Evolutionary conservation across 1,140 invertebrate species (phyloP), one percentile per base, ranked within the genome.

Genomic region (Maconellicoccus hirsutus): DNA sequence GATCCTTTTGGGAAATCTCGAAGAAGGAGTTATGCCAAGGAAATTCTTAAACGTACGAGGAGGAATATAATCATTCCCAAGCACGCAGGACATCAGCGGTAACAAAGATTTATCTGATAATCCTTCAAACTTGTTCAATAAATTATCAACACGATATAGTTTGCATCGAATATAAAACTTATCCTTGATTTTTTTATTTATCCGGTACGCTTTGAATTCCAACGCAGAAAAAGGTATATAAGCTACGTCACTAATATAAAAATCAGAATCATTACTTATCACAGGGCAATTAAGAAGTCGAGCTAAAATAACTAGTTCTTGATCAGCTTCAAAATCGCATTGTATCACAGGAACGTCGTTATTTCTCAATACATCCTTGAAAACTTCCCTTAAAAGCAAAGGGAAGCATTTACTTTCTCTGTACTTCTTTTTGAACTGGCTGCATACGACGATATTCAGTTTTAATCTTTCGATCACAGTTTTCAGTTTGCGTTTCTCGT

Each of bases 241-340:
- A 1, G 84, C 76, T 0, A 92, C 83, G 79, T 91, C 88, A 79
- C 89, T 93, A 70, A 96, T 87, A 77, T 87, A 94, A 81, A 94
- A 96, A 82, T 96, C 94, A 0, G 92, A 95, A 79, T 96, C 94
- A 75, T 88, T 89, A 77, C 91, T 94, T 0, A 96, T 75, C 12
- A 96, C 86, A 2, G 93, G 93, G 76, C 91, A 94, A 33, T 89
- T 81, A 4, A 93, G 81, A n/a, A 73, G 59, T 70, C 85, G 80
- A 73, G 85, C 85, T 70, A 95, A 75, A 0, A 86, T 85, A 1
- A 91, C 91, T 71, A 94, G 86, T 76, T 93, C 87, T 74, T 87
- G 84, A 79, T 96, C 94, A 52, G 92, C 93, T 81, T 96, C 93
- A 80, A 90, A 93, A 71, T 89, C 84, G 77, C 89, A 89, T 70